phyloP scores from a whole-genome alignment of 2,797 vertebrate genomes.

The Scleropages formosus region DNA sequence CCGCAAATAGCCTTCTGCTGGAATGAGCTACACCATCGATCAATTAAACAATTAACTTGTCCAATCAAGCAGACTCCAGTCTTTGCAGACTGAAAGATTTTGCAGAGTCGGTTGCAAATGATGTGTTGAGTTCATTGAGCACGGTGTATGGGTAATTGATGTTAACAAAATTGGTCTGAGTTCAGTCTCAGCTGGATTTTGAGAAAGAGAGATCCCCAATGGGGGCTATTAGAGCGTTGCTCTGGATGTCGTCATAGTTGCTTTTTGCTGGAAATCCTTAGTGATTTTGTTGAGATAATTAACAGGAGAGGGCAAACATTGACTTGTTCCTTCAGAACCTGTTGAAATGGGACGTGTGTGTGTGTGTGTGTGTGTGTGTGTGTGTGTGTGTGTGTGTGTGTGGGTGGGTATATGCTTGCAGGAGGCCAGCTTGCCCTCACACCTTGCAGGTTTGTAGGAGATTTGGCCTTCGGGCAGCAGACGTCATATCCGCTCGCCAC shows the following conservation, averaged over 20 bases:
- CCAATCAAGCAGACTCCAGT: slow-evolving; percentile 53
- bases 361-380: not conserved
- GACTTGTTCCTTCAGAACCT: too few relatives aligned
- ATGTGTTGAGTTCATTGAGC: slow-evolving; percentile 43
- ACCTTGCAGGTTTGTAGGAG: slow-evolving; percentile 8
- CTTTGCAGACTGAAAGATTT: slow-evolving; percentile 43
- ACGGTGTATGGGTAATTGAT: slow-evolving; percentile 60
- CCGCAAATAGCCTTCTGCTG: slow-evolving; percentile 45
- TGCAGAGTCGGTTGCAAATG: slow-evolving; percentile 43
- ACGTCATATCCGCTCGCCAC: slow-evolving; percentile 52
- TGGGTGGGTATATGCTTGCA: not conserved
- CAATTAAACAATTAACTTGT: slow-evolving; percentile 49
- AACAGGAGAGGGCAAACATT: not conserved
- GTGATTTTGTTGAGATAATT: not conserved
- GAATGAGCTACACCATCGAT: not conserved
- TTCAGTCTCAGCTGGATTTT: slow-evolving; percentile 33
- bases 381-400: not conserved
- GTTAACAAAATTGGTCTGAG: slow-evolving; percentile 57
- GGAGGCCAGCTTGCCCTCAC: too few relatives aligned
- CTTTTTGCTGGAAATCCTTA: not conserved
- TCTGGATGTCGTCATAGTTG: not conserved
- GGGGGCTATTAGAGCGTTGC: too few relatives aligned
- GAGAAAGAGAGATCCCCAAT: too few relatives aligned
- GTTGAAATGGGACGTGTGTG: too few relatives aligned
- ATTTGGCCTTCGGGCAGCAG: slow-evolving; percentile 53